Evolutionary conservation across 2,113 vertebrate genomes (phyloP).

Genomic region (Eolophus roseicapilla): DNA sequence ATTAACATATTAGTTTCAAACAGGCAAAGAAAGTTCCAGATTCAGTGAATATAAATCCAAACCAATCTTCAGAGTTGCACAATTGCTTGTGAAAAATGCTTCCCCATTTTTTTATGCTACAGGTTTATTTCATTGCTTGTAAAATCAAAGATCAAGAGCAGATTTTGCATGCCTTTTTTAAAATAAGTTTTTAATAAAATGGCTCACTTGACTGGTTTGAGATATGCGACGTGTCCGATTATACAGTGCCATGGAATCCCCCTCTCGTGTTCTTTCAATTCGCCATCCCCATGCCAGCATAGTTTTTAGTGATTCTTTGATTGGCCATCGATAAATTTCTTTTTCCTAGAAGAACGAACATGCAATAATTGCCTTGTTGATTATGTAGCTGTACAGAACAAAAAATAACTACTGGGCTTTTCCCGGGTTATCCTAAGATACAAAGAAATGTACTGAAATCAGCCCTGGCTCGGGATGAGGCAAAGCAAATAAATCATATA

Average conservation of each 20-base stretch:
- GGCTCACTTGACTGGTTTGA: slow-evolving; percentile 87
- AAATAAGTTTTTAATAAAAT: neutral
- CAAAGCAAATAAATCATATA: neutral
- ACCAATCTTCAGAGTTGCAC: neutral
- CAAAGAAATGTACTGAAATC: neutral
- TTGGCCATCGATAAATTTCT: slow-evolving; percentile 89
- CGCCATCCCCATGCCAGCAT: slow-evolving; percentile 94
- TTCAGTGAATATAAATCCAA: neutral
- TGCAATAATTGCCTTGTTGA: neutral
- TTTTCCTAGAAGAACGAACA: slow-evolving; percentile 81
- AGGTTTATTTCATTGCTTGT: neutral
- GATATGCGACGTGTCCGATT: slow-evolving; percentile 89
- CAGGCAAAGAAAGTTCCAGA: neutral
- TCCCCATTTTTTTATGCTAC: neutral
- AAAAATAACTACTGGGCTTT: neutral
- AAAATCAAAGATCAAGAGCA: neutral
- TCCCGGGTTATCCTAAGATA: neutral
- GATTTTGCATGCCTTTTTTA: neutral
- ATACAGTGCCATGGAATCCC: slow-evolving; percentile 85
- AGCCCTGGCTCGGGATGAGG: neutral
- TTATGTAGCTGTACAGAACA: neutral
- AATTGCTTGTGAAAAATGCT: neutral
- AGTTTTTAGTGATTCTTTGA: slow-evolving; percentile 93
- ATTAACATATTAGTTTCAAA: neutral
- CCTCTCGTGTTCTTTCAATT: slow-evolving; percentile 88